phyloP scores from a whole-genome alignment of 2,113 vertebrate genomes.

The Mugil cephalus region DNA sequence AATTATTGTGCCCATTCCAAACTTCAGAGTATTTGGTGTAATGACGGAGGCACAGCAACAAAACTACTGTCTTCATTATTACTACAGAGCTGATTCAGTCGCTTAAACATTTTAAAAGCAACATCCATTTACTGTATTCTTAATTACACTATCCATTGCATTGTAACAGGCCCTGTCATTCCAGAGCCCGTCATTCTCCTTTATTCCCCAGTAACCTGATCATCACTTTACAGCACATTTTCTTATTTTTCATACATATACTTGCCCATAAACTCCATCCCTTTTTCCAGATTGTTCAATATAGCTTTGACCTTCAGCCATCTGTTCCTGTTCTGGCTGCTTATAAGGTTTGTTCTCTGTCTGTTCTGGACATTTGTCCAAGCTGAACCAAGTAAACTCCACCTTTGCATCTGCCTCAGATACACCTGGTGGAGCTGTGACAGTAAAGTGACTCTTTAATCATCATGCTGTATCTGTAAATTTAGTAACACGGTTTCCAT shows the following conservation, averaged over 20 bases:
- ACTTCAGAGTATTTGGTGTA: neutral
- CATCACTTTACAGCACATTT: neutral
- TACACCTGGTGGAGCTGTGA: neutral
- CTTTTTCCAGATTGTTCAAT: neutral
- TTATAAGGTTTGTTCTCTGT: neutral
- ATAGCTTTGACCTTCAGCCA: neutral
- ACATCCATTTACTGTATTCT: no score
- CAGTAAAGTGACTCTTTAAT: neutral
- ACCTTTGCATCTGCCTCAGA: no score
- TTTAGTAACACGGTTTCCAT: slow-evolving; percentile 5
- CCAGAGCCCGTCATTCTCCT: neutral
- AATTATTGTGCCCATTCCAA: no score
- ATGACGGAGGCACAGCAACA: neutral
- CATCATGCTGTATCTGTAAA: neutral
- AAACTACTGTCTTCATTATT: no score
- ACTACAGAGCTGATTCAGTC: neutral
- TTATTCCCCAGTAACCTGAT: neutral
- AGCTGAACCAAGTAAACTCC: no score
- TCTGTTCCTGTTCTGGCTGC: neutral
- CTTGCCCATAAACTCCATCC: neutral
- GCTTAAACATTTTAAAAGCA: no score
- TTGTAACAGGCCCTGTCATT: neutral
- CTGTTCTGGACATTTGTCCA: slow-evolving; percentile 15
- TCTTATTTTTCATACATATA: neutral
- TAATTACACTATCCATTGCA: no score